Conservation (phyloP, 2,888 invertebrate species). For the Trissolcus brochymenae region DNA sequence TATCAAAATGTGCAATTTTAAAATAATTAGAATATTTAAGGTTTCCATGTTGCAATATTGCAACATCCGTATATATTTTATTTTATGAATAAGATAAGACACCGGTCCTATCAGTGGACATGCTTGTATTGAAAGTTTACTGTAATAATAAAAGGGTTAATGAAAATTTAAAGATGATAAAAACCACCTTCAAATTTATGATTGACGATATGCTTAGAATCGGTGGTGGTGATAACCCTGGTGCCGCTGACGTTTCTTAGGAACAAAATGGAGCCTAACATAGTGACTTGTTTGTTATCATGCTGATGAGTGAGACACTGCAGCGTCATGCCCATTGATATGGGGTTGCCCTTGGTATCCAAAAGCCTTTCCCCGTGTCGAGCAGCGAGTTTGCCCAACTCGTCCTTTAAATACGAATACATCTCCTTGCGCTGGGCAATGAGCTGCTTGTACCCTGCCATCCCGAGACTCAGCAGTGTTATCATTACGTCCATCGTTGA, state of each 20-base stretch:
- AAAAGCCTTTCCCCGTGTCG: slow-evolving; percentile 80
- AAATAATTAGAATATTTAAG: no score
- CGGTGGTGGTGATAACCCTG: slow-evolving; percentile 79
- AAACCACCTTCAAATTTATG: slow-evolving; percentile 79
- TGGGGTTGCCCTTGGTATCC: slow-evolving; percentile 81
- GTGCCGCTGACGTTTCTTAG: slow-evolving; percentile 85
- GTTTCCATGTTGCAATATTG: no score
- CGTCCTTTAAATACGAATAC: slow-evolving; percentile 80
- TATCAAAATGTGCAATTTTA: not conserved
- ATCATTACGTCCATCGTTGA: slow-evolving; percentile 86
- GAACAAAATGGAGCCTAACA: slow-evolving; percentile 85
- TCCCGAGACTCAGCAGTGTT: slow-evolving; percentile 84
- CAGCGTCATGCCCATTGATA: slow-evolving; percentile 81
- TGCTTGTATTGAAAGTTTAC: no score
- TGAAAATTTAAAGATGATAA: no score
- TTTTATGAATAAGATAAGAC: no score
- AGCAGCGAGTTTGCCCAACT: slow-evolving; percentile 79
- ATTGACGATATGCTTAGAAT: slow-evolving; percentile 78
- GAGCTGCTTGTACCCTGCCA: slow-evolving; percentile 80
- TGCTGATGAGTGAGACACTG: slow-evolving; percentile 71
- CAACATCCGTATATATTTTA: no score
- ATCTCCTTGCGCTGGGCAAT: slow-evolving; percentile 80
- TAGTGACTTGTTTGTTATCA: slow-evolving; percentile 77
- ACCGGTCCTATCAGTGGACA: no score
- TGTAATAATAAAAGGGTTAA: not conserved